phyloP scores from a whole-genome alignment of 2,797 vertebrate species.

The Hapalemur alaotrensis region DNA sequence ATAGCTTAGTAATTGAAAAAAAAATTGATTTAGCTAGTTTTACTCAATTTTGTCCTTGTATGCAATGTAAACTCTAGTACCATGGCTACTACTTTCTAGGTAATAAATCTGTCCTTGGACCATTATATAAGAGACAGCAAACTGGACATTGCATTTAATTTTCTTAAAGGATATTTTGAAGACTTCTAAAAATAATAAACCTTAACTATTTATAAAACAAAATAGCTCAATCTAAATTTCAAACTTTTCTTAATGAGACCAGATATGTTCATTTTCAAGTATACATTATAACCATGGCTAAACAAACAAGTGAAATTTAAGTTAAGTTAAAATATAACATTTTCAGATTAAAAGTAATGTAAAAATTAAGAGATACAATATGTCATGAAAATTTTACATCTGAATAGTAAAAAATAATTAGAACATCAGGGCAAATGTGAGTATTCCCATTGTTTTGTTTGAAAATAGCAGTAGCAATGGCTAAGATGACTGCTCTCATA shows the following conservation, averaged over 20 bases:
- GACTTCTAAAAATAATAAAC: background rate
- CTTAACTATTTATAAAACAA: background rate
- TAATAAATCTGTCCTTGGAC: background rate
- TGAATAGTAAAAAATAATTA: background rate
- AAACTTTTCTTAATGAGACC: conserved; percentile 27
- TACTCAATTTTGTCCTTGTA: background rate
- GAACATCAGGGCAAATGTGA: background rate
- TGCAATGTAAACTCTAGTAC: background rate
- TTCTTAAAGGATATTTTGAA: conserved; percentile 10
- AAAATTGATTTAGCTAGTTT: background rate
- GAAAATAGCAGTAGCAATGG: background rate
- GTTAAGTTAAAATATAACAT: background rate
- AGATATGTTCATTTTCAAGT: background rate
- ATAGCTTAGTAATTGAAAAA: background rate
- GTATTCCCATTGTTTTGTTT: background rate
- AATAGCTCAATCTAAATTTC: conserved; percentile 23
- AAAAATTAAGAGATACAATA: background rate
- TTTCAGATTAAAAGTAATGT: background rate
- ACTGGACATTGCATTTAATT: background rate
- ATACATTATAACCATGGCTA: background rate
- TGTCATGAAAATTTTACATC: background rate
- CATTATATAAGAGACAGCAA: background rate
- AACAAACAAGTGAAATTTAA: background rate
- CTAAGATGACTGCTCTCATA: background rate
- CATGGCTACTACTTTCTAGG: background rate